Evolutionary conservation across 1,140 invertebrate genomes (phyloP).

Genomic region (Bombus waltoni): DNA sequence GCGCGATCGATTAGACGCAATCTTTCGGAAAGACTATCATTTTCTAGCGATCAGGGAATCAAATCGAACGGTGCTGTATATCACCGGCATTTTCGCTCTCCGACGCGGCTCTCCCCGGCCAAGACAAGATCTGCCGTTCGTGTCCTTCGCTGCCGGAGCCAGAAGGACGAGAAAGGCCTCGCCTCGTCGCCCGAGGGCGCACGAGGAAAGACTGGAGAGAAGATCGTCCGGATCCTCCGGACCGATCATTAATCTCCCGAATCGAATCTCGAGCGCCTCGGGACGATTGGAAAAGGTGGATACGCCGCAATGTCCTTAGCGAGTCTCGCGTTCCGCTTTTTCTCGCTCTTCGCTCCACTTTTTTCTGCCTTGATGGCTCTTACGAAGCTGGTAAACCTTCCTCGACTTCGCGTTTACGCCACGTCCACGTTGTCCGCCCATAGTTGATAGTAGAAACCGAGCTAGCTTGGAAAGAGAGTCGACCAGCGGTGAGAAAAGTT

Average conservation of each 20-base stretch:
- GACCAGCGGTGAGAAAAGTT: constrained; percentile 41
- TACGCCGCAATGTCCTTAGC: constrained; percentile 30
- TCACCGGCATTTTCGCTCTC: constrained; percentile 42
- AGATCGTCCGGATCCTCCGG: constrained; percentile 56
- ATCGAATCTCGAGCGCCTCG: constrained; percentile 70
- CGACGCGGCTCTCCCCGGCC: constrained; percentile 7
- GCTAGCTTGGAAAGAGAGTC: too few relatives aligned
- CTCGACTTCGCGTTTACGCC: background rate
- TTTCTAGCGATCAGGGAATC: constrained; percentile 45
- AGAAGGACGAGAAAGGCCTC: constrained; percentile 54
- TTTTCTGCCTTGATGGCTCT: constrained; percentile 6
- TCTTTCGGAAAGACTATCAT: constrained; percentile 53
- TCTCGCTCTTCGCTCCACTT: background rate
- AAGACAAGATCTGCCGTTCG: constrained; percentile 60
- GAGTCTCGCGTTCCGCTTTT: constrained; percentile 17
- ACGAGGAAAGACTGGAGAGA: constrained; percentile 18
- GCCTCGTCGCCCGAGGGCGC: constrained; percentile 47
- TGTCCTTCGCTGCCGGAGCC: constrained; percentile 55
- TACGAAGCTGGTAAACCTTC: background rate
- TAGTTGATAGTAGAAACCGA: too few relatives aligned
- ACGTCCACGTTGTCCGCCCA: too few relatives aligned
- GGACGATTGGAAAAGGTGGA: constrained; percentile 66
- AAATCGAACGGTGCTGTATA: constrained; percentile 46
- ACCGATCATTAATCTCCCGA: constrained; percentile 69
- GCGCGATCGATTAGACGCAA: constrained; percentile 23